Base-by-base conservation (phyloP, 2,113 vertebrate species). In the Heterochromis multidens region DNA sequence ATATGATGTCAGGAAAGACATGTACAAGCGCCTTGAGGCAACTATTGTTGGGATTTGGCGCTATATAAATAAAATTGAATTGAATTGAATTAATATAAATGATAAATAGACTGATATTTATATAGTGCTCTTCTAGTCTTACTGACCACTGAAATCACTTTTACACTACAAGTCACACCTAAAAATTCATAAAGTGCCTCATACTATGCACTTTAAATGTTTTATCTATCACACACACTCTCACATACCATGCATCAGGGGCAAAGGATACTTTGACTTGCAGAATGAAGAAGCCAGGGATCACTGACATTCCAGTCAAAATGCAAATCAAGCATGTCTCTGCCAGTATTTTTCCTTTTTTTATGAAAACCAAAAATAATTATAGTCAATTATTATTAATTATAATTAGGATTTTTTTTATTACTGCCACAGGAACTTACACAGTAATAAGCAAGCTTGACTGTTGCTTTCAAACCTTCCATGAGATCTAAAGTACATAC, bases 391-490 rank as follows among this genome's bases (percentile, higher is more conserved):
- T n/a, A 63, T 37, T 65, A 23, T 37, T 23, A 23, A 37, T 23
- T 65, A 65, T 65, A 37, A 6, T 65, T 8, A 2, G 0, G 0
- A n/a, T 37, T 13, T 7, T 33, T 60, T 61, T 29, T 62, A 0
- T 67, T 67, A 67, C 33, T 10, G 63, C 2, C 35, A 43, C 4
- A 0, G 25, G 13, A 43, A 25, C 13, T 1, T 25, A 25, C n/a
- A 67, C 33, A 25, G 0, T 43, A 67, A 0, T 25, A 67, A 67
- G 8, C 40, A 17, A 25, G 16, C 1, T 43, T n/a, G 25, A 43
- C n/a, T 25, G 7, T 67, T 67, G 37, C 63, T 67, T 67, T 37
- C 35, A 37, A 7, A 37, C 7, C 6, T 37, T 37, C 7, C 5
- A 37, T 37, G 35, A 37, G 2, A 2, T 37, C 35, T 37, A 37